Percentiles rank a stretch among this genome's conserved stretches.
phyloP scores from a whole-genome alignment of 2,888 invertebrate genomes.

The Phyto melanocephala region DNA sequence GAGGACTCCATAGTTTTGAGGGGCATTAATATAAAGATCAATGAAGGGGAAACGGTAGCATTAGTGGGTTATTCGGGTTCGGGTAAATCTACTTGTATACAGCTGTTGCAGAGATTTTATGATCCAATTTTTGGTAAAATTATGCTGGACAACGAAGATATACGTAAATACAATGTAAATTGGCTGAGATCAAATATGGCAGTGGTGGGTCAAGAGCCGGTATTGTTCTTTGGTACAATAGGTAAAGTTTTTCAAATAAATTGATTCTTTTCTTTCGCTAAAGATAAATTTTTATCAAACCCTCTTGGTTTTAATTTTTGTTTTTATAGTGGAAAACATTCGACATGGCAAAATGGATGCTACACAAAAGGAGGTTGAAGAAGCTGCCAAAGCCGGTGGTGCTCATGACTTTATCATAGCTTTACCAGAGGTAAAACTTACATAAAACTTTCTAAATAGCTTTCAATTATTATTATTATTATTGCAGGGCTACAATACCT shows the following conservation, averaged over 20 bases:
- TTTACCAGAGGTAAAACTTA: conserved; percentile 82
- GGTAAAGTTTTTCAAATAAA: conserved; percentile 62
- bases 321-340: conserved; percentile 80
- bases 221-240: conserved; percentile 89
- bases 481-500: conserved; percentile 85
- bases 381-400: conserved; percentile 86
- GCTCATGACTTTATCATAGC: conserved; percentile 88
- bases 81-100: conserved; percentile 91
- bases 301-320: neutral
- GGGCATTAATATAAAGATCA: conserved; percentile 83
- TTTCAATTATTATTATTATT: neutral
- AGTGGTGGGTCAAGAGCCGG: conserved; percentile 93
- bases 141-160: conserved; percentile 82
- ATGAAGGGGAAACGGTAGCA: conserved; percentile 85
- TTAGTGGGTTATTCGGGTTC: conserved; percentile 88
- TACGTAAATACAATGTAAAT: conserved; percentile 84
- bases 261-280: neutral
- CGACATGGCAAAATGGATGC: conserved; percentile 86
- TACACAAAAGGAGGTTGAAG: conserved; percentile 84
- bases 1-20: conserved; percentile 85
- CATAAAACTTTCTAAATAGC: neutral
- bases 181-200: conserved; percentile 89
- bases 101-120: conserved; percentile 87
- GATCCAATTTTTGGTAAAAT: conserved; percentile 83
- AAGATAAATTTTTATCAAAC: neutral